phyloP scores from a whole-genome alignment of 2,113 vertebrate species.

The Acrocephalus kingi region DNA sequence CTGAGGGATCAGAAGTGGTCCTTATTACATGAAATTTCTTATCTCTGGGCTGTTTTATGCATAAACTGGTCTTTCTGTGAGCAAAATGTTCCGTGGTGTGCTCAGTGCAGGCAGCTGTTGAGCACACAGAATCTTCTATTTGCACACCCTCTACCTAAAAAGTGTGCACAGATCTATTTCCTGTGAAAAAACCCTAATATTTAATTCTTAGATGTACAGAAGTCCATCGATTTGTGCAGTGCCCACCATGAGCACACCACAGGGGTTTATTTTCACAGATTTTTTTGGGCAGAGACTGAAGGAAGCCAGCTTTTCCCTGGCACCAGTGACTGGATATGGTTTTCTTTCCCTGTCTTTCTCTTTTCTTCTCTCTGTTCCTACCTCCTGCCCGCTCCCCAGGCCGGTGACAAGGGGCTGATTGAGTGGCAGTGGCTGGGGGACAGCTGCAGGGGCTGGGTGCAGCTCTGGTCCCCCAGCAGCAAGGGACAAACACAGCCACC shows the following conservation, averaged over 20 bases:
- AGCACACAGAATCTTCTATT: background rate
- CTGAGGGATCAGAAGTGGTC: background rate
- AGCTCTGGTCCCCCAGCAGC: background rate
- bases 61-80: background rate
- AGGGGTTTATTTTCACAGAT: background rate
- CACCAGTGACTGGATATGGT: accelerated
- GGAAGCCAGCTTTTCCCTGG: background rate
- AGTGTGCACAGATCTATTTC: background rate
- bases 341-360: background rate
- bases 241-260: background rate
- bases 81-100: background rate
- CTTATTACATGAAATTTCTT: background rate
- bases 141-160: background rate
- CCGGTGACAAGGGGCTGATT: background rate
- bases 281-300: background rate
- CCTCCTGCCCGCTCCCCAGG: accelerated
- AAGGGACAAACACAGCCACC: background rate
- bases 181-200: background rate
- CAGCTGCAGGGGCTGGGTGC: background rate
- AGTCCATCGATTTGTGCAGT: background rate
- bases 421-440: background rate
- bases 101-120: background rate
- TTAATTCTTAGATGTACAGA: background rate
- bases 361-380: background rate
- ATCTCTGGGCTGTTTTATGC: background rate